Conservation (phyloP, 2,797 vertebrate species). For the Coregonus suidteri region DNA sequence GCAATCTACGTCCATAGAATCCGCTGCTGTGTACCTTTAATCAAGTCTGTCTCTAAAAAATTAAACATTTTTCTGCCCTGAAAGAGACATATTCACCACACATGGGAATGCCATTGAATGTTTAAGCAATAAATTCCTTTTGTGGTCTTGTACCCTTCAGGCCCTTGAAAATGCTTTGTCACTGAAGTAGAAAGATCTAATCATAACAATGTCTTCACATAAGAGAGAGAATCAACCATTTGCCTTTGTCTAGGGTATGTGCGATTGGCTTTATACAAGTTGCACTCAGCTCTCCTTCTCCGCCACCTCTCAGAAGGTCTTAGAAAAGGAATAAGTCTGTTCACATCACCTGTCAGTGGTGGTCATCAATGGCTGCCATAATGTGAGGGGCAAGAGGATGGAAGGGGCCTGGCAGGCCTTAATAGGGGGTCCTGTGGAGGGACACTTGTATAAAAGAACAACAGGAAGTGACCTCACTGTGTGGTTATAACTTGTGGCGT, state of each 20-base stretch:
- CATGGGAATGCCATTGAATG: background rate
- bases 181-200: slow-evolving; percentile 14
- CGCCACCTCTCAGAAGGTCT: slow-evolving; percentile 15
- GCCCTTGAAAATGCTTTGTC: slow-evolving; percentile 22
- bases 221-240: too few relatives aligned
- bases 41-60: slow-evolving; percentile 41
- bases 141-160: slow-evolving; percentile 10
- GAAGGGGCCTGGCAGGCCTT: slow-evolving; percentile 55
- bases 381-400: slow-evolving; percentile 39
- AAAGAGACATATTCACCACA: slow-evolving; percentile 29
- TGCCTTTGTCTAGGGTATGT: too few relatives aligned
- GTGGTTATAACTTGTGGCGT: background rate
- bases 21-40: slow-evolving; percentile 40
- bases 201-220: background rate
- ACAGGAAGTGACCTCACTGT: background rate
- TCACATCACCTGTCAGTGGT: slow-evolving; percentile 45
- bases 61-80: slow-evolving; percentile 40
- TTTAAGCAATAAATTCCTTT: slow-evolving; percentile 26
- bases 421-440: slow-evolving; percentile 43
- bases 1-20: too few relatives aligned
- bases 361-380: slow-evolving; percentile 55
- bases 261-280: slow-evolving; percentile 10
- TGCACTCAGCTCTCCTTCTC: slow-evolving; percentile 3
- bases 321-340: slow-evolving; percentile 24
- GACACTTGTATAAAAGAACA: slow-evolving; percentile 11